phyloP scores from a whole-genome alignment of 2,797 vertebrate species.

The Cossypha caffra region DNA sequence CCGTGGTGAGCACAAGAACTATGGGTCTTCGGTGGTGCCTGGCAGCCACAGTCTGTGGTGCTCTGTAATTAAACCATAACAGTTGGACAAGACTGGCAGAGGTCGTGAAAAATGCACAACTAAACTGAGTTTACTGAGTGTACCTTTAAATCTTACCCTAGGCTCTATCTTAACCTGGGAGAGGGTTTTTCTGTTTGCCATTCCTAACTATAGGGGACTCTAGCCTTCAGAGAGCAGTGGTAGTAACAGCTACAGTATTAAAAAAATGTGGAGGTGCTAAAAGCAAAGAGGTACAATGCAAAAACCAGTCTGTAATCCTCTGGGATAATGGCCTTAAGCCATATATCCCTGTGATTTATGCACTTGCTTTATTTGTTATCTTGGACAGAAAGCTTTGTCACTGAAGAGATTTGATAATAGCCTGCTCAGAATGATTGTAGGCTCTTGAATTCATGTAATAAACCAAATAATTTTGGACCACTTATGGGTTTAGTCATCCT shows the following conservation, averaged over 20 bases:
- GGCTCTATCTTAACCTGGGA: constrained; percentile 4
- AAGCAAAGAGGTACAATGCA: neutral
- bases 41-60: neutral
- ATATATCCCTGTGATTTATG: constrained; percentile 57
- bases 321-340: constrained; percentile 48
- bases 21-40: neutral
- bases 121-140: neutral
- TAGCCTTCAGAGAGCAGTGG: neutral
- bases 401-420: constrained; percentile 65
- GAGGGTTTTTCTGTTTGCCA: constrained; percentile 46
- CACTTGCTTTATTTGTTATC: constrained; percentile 65
- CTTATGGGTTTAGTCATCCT: constrained; percentile 30
- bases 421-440: constrained; percentile 20
- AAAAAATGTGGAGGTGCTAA: constrained; percentile 22
- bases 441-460: constrained; percentile 50
- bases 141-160: constrained; percentile 11
- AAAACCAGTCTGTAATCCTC: neutral
- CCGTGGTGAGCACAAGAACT: neutral
- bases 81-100: neutral
- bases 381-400: constrained; percentile 51
- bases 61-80: neutral
- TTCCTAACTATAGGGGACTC: constrained; percentile 14
- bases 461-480: constrained; percentile 5
- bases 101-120: neutral
- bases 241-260: constrained; percentile 47